Evolutionary conservation across 2,797 vertebrate genomes (phyloP).

Genomic region (Poeciliopsis gracilis): DNA sequence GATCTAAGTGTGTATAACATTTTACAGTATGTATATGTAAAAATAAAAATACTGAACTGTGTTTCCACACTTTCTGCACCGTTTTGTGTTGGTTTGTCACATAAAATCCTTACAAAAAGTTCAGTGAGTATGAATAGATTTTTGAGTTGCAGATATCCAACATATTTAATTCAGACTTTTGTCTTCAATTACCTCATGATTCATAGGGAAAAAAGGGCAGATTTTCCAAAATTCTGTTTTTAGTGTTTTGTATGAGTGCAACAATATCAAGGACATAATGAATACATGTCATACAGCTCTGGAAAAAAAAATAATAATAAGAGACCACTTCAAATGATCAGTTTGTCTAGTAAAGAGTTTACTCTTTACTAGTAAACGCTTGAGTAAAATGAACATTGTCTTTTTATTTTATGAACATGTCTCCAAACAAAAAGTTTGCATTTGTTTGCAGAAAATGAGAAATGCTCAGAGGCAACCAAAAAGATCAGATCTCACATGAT

Average conservation of each 20-base stretch:
- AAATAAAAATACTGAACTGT: not conserved
- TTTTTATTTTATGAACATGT: too few species aligned
- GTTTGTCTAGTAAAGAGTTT: too few species aligned
- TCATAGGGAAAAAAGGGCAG: not conserved
- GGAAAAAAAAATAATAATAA: too few species aligned
- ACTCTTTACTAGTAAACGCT: too few species aligned
- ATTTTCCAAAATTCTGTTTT: not conserved
- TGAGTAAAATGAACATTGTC: too few species aligned
- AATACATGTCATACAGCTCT: not conserved
- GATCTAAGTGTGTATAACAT: too few species aligned
- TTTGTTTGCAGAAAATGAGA: too few species aligned
- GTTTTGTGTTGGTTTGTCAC: not conserved
- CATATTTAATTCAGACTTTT: not conserved
- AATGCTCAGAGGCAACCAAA: too few species aligned
- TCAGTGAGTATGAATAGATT: not conserved
- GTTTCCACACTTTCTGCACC: not conserved
- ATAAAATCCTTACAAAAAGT: not conserved
- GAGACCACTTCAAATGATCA: too few species aligned
- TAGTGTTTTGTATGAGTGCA: not conserved
- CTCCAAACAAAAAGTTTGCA: too few species aligned
- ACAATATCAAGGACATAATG: not conserved
- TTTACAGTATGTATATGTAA: not conserved
- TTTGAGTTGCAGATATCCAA: not conserved
- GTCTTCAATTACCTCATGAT: not conserved
- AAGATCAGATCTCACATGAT: too few species aligned